Percentiles rank a stretch among this genome's conserved stretches.
Conservation (phyloP, 1,140 invertebrate genomes). For the Portunus trituberculatus region DNA sequence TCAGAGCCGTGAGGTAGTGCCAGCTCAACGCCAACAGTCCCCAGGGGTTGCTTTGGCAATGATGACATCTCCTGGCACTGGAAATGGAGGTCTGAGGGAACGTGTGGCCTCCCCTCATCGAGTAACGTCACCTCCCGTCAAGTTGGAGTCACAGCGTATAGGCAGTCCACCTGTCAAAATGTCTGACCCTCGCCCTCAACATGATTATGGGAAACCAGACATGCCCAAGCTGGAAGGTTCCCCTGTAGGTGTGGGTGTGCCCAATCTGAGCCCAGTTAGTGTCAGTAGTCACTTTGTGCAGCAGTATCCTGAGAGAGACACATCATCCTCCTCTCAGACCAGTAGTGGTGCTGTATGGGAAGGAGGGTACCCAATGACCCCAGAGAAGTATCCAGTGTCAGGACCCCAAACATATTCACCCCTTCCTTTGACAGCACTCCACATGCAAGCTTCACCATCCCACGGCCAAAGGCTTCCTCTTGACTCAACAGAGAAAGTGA, state of each 20-base stretch:
- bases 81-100: slow-evolving; percentile 56
- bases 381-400: slow-evolving; percentile 78
- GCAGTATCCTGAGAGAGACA: slow-evolving; percentile 78
- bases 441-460: slow-evolving; percentile 66
- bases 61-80: slow-evolving; percentile 51
- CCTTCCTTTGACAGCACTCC: slow-evolving; percentile 64
- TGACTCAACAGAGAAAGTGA: slow-evolving; percentile 66
- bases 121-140: slow-evolving; percentile 74
- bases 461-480: slow-evolving; percentile 54
- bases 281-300: slow-evolving; percentile 74
- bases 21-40: slow-evolving; percentile 72
- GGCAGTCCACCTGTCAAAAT: slow-evolving; percentile 75
- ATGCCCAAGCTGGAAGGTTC: slow-evolving; percentile 61
- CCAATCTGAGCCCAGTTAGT: slow-evolving; percentile 64
- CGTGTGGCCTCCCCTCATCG: slow-evolving; percentile 71
- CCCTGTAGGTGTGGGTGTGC: slow-evolving; percentile 63
- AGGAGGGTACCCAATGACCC: slow-evolving; percentile 76
- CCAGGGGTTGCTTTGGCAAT: slow-evolving; percentile 63
- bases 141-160: slow-evolving; percentile 70
- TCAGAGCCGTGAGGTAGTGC: slow-evolving; percentile 77
- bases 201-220: slow-evolving; percentile 69
- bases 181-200: slow-evolving; percentile 66
- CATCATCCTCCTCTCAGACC: slow-evolving; percentile 63
- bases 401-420: slow-evolving; percentile 76
- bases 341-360: slow-evolving; percentile 66